Base-by-base conservation (phyloP, 1,140 invertebrate genomes). In the Dufourea novaeangliae region DNA sequence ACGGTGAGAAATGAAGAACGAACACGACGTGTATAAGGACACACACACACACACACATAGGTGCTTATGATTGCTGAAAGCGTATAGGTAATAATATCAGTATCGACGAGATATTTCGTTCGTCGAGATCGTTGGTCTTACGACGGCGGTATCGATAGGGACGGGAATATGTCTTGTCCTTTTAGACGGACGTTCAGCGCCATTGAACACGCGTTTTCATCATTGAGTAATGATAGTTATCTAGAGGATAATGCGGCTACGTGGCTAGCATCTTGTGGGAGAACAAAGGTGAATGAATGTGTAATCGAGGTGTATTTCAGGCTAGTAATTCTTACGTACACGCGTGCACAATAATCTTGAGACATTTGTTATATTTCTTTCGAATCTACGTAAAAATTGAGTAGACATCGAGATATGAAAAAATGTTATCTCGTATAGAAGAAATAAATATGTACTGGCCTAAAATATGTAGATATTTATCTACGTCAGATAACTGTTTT, bases 171-270 rank as follows among this genome's bases (percentile, higher is more conserved):
- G 10, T 44, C 27, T 6, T 41, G 37, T 41, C 52, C 50, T 56
- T 68, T 46, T 59, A 34, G 29, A 6, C 17, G 12, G 11, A 37
- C 29, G n/a, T 22, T 56, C 50, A 8, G 50, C 44, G 14, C 46
- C 44, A 29, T 39, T 6, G 7, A 27, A 29, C 44, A 12, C 63
- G 64, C 11, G 37, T 69, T 59, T 59, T 37, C 73, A 39, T 76
- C 64, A 69, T 69, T 76, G 34, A 76, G 39, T 76, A 46, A 76
- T 69, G 54, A 69, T 59, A 59, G 54, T 76, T 69, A 69, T 69
- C 64, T 57, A 56, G 25, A 8, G 46, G 46, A 67, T 39, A 67
- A 74, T 46, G 12, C 50, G 71, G 11, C 25, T 54, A 56, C 22
- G 32, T 11, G 70, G 63, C n/a, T 72, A 72, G 1, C 32, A 72